phyloP scores from a whole-genome alignment of 2,797 vertebrate species.

The Pangasius mekongensis region DNA sequence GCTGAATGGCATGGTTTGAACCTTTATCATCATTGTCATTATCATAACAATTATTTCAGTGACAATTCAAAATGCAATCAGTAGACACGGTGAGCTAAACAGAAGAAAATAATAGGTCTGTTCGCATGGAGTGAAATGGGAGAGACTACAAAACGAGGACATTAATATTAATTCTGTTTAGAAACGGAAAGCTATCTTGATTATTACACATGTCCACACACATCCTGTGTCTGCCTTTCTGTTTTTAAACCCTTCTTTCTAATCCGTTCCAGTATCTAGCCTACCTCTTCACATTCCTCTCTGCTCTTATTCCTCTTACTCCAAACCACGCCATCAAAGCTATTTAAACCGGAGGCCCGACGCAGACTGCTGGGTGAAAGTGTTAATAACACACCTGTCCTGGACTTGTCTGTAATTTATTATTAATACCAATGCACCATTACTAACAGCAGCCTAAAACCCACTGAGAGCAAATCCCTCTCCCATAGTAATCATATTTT shows the following conservation, averaged over 20 bases:
- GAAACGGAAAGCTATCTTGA: background rate
- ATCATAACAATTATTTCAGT: conserved; percentile 19
- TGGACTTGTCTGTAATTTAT: conserved; percentile 11
- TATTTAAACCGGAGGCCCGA: background rate
- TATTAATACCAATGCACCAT: conserved; percentile 23
- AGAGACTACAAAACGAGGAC: background rate
- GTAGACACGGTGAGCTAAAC: background rate
- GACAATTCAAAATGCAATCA: conserved; percentile 25
- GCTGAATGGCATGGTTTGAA: conserved; percentile 14
- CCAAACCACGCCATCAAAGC: background rate
- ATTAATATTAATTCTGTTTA: conserved; percentile 26
- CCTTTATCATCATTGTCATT: conserved; percentile 19
- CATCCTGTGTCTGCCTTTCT: background rate
- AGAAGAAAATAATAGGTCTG: background rate
- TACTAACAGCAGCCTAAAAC: conserved; percentile 11
- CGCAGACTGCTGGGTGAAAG: background rate
- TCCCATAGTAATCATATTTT: background rate
- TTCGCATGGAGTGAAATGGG: background rate
- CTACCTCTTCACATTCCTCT: too few species aligned
- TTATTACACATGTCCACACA: background rate
- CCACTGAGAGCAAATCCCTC: conserved; percentile 3
- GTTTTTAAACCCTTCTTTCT: background rate
- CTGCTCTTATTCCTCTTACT: background rate
- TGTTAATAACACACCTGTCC: conserved; percentile 29
- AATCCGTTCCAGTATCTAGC: background rate